Evolutionary conservation across 2,797 vertebrate genomes (phyloP), one percentile per base, ranked within the genome.

Genomic region (Benthosema pterotum): DNA sequence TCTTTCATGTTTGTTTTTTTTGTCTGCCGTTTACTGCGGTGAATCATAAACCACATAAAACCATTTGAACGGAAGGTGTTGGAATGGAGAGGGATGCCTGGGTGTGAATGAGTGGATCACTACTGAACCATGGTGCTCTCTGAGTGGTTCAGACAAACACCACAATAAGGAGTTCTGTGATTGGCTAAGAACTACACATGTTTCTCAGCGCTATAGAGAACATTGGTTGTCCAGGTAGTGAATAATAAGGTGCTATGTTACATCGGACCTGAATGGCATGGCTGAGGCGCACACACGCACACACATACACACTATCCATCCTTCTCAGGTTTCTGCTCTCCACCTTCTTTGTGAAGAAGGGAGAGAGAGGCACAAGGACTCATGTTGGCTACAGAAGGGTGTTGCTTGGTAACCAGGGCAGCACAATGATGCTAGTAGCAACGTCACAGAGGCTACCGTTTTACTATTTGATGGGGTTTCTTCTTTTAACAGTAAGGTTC

Each of bases 311-410:
- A 77, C 88, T 71, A 57, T 52, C 52, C 52, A n/a, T 17, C n/a
- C 28, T 11, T 25, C 28, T 54, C 52, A 32, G 8, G 72, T 88
- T 89, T 77, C 89, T 52, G 49, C 71, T 71, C 75, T 79, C 67
- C 71, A 75, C 18, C 46, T 75, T 69, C 69, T 83, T 88, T 89
- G 88, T 90, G 82, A 67, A 54, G 3, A 77, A 74, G 71, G 68
- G 52, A 43, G 48, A 74, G 69, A 63, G 54, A 52, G 56, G 56
- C 50, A n/a, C 11, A 56, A 17, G 17, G 48, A 43, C 57, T 15
- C 49, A 38, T 19, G 25, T 11, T 50, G 16, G 25, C 17, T 16
- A 43, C 66, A 71, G 57, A 11, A 46, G 80, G 72, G 71, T 83
- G 84, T 86, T 86, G 75, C 73, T 79, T 55, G 67, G 74, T 72